Conservation (phyloP, 2,888 invertebrate genomes). For the Drosophila quinaria region DNA sequence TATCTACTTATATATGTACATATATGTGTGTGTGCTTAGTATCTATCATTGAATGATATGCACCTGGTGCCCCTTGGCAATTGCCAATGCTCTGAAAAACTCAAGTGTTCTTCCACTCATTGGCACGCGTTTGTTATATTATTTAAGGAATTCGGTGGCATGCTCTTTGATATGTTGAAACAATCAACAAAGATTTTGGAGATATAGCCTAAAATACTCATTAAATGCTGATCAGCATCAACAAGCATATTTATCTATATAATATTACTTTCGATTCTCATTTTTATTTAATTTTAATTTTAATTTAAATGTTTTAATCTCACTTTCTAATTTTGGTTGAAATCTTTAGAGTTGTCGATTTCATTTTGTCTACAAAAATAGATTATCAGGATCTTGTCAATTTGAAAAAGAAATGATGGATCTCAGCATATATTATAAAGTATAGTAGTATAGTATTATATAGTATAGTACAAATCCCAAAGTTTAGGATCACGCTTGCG, state of each 20-base stretch:
- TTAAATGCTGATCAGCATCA: background rate
- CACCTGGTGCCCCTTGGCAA: constrained; percentile 51
- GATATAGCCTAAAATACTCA: background rate
- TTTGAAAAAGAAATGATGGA: background rate
- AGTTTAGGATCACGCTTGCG: background rate
- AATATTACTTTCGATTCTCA: background rate
- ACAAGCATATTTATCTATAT: background rate
- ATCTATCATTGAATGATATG: constrained; percentile 50
- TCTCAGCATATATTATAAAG: no score
- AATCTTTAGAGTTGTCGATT: no score
- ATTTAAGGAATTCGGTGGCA: constrained; percentile 34
- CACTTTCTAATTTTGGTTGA: no score
- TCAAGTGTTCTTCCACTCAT: constrained; percentile 1
- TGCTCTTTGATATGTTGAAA: constrained; percentile 23
- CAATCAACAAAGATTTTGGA: background rate
- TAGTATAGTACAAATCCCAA: background rate
- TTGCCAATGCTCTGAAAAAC: constrained; percentile 15
- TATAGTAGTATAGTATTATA: no score
- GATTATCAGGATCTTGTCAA: no score
- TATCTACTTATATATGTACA: constrained; percentile 9
- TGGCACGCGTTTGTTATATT: constrained; percentile 26
- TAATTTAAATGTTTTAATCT: no score
- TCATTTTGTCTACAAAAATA: no score
- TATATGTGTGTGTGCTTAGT: constrained; percentile 5
- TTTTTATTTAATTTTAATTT: no score